Conservation (phyloP, 2,888 invertebrate species). For the Nematopogon swammerdamellus region DNA sequence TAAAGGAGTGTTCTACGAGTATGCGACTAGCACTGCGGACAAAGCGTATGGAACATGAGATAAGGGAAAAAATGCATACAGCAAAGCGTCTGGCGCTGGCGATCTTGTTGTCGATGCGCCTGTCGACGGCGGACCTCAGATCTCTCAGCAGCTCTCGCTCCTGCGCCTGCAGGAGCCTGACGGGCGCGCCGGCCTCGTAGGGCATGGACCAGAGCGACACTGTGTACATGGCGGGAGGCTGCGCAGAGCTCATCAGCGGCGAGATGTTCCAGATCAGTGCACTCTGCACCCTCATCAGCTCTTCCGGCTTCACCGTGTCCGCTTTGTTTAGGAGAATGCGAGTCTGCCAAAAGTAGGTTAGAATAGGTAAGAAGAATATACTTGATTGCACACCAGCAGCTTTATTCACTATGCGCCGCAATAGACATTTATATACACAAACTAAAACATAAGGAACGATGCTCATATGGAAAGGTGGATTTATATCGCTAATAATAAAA, state of each 20-base stretch:
- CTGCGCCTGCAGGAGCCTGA: slow-evolving; percentile 79
- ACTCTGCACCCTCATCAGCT: slow-evolving; percentile 89
- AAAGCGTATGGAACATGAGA: too few relatives aligned
- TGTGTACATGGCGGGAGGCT: slow-evolving; percentile 91
- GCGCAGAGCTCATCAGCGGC: slow-evolving; percentile 92
- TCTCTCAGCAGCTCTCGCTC: slow-evolving; percentile 86
- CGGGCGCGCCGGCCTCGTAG: slow-evolving; percentile 77
- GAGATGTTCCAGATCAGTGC: slow-evolving; percentile 95
- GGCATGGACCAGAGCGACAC: slow-evolving; percentile 86
- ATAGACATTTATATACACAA: too few relatives aligned
- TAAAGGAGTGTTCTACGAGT: too few relatives aligned
- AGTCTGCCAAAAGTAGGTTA: slow-evolving; percentile 62
- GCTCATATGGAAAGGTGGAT: too few relatives aligned
- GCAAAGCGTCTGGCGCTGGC: slow-evolving; percentile 93
- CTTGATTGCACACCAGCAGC: too few relatives aligned
- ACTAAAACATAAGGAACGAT: too few relatives aligned
- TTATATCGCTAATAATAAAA: too few relatives aligned
- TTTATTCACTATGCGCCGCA: too few relatives aligned
- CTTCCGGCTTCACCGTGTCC: slow-evolving; percentile 88
- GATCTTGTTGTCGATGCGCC: slow-evolving; percentile 91
- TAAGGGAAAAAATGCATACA: slow-evolving; percentile 65
- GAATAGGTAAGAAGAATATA: background rate
- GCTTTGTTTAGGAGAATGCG: slow-evolving; percentile 94
- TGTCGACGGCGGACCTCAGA: slow-evolving; percentile 79
- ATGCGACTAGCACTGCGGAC: too few relatives aligned